Conservation (phyloP, 2,797 vertebrate species). For the Scarus forsteni region DNA sequence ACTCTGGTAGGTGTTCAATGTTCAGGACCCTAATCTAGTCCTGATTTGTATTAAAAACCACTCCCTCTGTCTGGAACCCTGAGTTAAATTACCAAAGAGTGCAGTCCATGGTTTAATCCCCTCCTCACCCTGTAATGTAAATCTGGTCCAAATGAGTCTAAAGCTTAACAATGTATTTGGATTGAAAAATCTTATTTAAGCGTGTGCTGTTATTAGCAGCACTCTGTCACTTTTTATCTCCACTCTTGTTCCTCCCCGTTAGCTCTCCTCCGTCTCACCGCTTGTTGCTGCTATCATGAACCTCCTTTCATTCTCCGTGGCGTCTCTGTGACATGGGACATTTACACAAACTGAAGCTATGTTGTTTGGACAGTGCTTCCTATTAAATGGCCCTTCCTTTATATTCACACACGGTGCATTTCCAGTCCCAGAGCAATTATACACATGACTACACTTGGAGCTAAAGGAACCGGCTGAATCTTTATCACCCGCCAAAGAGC, state of each 20-base stretch:
- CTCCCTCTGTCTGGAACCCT: background rate
- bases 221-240: slow-evolving; percentile 36
- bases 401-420: slow-evolving; percentile 81
- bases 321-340: slow-evolving; percentile 75
- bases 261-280: slow-evolving; percentile 1
- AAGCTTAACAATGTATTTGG: slow-evolving; percentile 16
- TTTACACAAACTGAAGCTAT: slow-evolving; percentile 74
- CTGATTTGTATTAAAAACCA: background rate
- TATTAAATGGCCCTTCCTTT: slow-evolving; percentile 77
- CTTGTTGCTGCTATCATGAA: slow-evolving; percentile 56
- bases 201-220: slow-evolving; percentile 24
- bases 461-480: slow-evolving; percentile 76
- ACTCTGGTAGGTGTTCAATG: background rate
- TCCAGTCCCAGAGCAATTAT: slow-evolving; percentile 84
- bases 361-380: slow-evolving; percentile 82
- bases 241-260: slow-evolving; percentile 26
- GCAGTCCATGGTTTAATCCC: background rate
- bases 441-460: slow-evolving; percentile 84
- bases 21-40: background rate
- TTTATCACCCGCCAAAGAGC: slow-evolving; percentile 83
- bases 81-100: background rate
- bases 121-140: background rate
- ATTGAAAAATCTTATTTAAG: slow-evolving; percentile 20
- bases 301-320: slow-evolving; percentile 60
- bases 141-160: background rate